phyloP scores from a whole-genome alignment of 2,113 vertebrate genomes.

The Rana temporaria region DNA sequence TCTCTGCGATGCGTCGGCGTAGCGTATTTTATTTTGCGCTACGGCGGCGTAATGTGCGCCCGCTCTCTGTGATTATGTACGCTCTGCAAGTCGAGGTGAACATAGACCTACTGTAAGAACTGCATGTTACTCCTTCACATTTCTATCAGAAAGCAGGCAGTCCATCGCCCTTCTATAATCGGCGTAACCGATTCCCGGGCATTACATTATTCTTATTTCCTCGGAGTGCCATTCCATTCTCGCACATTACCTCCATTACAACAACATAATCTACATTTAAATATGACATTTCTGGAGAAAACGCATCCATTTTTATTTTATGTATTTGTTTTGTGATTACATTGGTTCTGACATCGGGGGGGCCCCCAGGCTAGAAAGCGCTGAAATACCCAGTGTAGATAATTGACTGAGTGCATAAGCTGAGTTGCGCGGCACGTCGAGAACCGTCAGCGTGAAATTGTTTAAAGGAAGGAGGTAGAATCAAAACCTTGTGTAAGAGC shows the following conservation, averaged over 20 bases:
- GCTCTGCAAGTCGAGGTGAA: too few species aligned
- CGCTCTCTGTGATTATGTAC: too few species aligned
- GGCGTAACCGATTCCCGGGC: not conserved
- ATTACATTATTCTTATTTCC: not conserved
- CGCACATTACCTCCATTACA: too few species aligned
- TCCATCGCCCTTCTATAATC: not conserved
- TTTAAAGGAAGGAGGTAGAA: conserved; percentile 13
- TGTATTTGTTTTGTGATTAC: conserved; percentile 5
- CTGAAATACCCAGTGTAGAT: not conserved
- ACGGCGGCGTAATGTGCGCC: too few species aligned
- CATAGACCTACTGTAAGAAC: too few species aligned
- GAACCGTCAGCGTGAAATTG: conserved; percentile 12
- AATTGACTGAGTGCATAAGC: conserved; percentile 33
- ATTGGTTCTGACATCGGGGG: conserved; percentile 6
- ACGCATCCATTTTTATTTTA: not conserved
- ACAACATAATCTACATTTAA: not conserved
- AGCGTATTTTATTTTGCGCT: too few species aligned
- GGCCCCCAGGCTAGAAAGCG: not conserved
- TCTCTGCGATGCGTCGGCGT: too few species aligned
- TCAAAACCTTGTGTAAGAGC: not conserved
- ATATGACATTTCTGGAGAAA: not conserved
- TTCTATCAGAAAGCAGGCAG: too few species aligned
- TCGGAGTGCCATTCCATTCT: not conserved
- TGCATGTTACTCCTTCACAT: too few species aligned
- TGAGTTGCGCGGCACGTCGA: not conserved